Base-by-base conservation (phyloP, 2,113 vertebrate species). In the Dendropsophus ebraccatus region DNA sequence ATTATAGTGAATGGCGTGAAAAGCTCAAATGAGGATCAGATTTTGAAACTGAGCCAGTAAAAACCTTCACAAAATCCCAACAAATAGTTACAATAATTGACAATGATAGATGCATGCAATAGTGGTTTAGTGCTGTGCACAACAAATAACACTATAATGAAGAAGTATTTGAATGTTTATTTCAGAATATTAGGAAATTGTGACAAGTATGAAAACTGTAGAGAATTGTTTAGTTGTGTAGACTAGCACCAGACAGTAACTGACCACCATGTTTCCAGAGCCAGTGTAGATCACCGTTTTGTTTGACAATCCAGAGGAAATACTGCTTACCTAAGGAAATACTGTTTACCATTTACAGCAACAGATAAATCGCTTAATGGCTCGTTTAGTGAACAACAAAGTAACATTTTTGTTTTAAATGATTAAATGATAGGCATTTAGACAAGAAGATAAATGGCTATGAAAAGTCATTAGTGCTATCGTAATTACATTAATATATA, bases 1-100 rank as follows among this genome's bases (percentile, higher is more conserved):
- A 84, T 84, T 84, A 76, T 21, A 47, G 45, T 19, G n/a, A 58
- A 75, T 84, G 82, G 72, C 72, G 45, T 75, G 70, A 62, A 75
- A 84, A 73, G 6, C 70, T 84, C 41, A 45, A 60, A 84, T 62
- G 41, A 62, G 54, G 72, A 75, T 49, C 54, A 21, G 37, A 28
- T 47, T 19, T 75, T 84, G 82, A 74, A 75, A 45, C n/a, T 6
- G 28, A 49, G 82, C 82, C 82, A 84, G 54, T 60, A 37, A 47
- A 47, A 62, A 19, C 52, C 35, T 45, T 60, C 25, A 47, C n/a
- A 58, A 62, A 84, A 60, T 75, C 45, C 72, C 54, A 62, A 60
- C 72, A 76, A 47, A 75, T 49, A 5, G 54, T 62, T 76, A 60
- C 54, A 12, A 37, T 84, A 75, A 84, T 84, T 75, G 82, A 84